Base-by-base conservation (phyloP, 2,888 invertebrate species). In the Drosophila mimica region DNA sequence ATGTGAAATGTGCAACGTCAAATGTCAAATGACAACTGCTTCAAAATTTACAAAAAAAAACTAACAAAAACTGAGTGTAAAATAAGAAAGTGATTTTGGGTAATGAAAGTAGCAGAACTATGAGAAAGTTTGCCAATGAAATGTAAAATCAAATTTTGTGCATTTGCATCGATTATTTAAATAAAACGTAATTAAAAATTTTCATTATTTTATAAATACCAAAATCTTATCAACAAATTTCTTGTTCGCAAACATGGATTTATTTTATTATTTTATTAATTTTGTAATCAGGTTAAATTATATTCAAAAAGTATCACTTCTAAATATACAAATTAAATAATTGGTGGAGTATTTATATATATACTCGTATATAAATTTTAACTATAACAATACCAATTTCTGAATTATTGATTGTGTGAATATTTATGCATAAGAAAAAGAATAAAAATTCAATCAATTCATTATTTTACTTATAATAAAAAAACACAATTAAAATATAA, bases 1-100 rank as follows among this genome's bases (percentile, higher is more conserved):
- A 67, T 71, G 31, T 60, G 53, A 62, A 67, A 62, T 25, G 15
- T 15, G 25, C 25, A 25, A 46, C 25, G 25, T 25, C 25, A 46
- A 25, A 46, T 46, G 46, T 46, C 59, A 67, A 56, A 25, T 58
- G 53, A 79, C 70, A 64, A 67, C 53, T 33, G 33, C 43, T 61
- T 59, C n/a, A 62, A 52, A 65, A 60, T 46, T 25, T 25, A 62
- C 20, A 40, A 20, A 25, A 25, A 25, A 25, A 25, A 52, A 67
- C 8, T 8, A 46, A 25, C 20, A 15, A 33, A 60, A 36, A 20
- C 5, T 15, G 30, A 20, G 28, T 30, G 13, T n/a, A 5, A 3
- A 17, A 0, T 8, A 2, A 7, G 25, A 15, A 46, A 25, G 4
- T 25, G 2, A 25, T 11, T 20, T 20, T 6, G 20, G 20, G 11